A percentile compares a stretch with the other conserved stretches of the same genome.
phyloP scores from a whole-genome alignment of 2,888 invertebrate genomes.

The Pristionchus japonicus region DNA sequence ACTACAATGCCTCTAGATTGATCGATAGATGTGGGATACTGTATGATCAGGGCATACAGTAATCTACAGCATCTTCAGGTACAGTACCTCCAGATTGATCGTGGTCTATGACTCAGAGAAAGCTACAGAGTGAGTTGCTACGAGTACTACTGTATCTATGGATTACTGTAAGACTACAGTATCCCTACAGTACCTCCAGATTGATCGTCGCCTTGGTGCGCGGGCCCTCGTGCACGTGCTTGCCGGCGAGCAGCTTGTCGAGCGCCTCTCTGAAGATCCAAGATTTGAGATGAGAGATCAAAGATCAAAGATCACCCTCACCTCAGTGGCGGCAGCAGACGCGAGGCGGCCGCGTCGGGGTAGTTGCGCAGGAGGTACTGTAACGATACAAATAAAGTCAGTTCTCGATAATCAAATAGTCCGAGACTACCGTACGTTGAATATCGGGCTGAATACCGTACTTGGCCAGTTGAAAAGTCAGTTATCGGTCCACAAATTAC shows the following conservation, averaged over 20 bases:
- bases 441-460: neutral
- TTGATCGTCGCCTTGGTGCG: slow-evolving; percentile 1
- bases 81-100: too few relatives aligned
- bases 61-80: too few relatives aligned
- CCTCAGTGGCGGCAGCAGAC: slow-evolving; percentile 31
- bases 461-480: slow-evolving; percentile 27
- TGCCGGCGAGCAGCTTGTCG: slow-evolving; percentile 43
- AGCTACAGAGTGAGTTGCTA: too few relatives aligned
- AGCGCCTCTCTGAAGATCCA: slow-evolving; percentile 37
- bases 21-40: too few relatives aligned
- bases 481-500: neutral
- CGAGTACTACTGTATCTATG: neutral
- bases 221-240: slow-evolving; percentile 9
- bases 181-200: neutral
- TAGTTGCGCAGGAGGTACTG: slow-evolving; percentile 58
- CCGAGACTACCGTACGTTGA: too few relatives aligned
- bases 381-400: neutral
- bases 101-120: too few relatives aligned
- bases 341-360: slow-evolving; percentile 50
- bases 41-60: too few relatives aligned
- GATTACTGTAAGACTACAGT: neutral
- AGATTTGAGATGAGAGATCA: neutral
- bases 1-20: too few relatives aligned
- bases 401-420: too few relatives aligned
- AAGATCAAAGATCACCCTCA: neutral